Conservation (phyloP, 2,888 invertebrate genomes). For the Cantharis rustica region DNA sequence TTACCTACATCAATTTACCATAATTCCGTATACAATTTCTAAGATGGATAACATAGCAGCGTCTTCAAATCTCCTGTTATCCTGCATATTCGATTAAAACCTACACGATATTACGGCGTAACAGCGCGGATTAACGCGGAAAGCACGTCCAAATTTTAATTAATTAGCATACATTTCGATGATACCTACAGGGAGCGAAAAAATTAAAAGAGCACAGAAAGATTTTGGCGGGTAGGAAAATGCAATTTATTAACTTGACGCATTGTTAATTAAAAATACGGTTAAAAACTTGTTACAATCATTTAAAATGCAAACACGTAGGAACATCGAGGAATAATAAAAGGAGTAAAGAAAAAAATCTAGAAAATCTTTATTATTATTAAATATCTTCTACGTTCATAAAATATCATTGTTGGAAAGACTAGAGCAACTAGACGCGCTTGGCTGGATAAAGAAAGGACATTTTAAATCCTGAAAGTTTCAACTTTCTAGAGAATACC, state of each 20-base stretch:
- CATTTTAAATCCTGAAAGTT: slow-evolving; percentile 15
- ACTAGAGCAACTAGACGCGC: slow-evolving; percentile 21
- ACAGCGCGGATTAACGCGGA: neutral
- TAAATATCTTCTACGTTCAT: slow-evolving; percentile 12
- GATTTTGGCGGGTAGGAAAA: neutral
- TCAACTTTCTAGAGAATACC: neutral
- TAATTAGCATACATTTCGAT: neutral
- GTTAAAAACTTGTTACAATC: neutral
- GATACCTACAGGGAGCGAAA: neutral
- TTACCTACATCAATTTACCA: neutral
- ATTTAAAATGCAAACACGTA: slow-evolving; percentile 6
- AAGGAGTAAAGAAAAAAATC: slow-evolving; percentile 10
- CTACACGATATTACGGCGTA: neutral
- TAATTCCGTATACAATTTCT: neutral
- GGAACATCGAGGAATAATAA: slow-evolving; percentile 10
- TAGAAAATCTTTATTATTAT: slow-evolving; percentile 17
- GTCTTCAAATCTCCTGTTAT: neutral
- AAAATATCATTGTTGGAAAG: slow-evolving; percentile 16
- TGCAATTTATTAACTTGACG: neutral
- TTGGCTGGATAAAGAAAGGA: slow-evolving; percentile 13
- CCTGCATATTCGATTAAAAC: neutral
- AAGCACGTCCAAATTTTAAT: neutral
- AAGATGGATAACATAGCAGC: neutral
- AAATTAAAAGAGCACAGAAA: neutral
- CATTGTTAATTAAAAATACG: neutral